Evolutionary conservation across 1,140 invertebrate genomes (phyloP).

Genomic region (Dreissena polymorpha): DNA sequence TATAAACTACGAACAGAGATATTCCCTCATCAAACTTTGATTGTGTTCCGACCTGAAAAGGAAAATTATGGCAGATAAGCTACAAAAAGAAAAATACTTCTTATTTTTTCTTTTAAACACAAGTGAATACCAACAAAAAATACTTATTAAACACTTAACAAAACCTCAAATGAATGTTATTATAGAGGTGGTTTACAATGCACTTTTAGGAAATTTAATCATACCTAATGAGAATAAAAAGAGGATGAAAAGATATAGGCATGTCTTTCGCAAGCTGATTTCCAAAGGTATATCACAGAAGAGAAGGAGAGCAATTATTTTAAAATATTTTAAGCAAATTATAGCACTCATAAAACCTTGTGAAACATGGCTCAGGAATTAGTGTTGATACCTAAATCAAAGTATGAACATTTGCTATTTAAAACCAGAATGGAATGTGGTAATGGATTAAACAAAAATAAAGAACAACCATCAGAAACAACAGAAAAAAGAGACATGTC

Average conservation of each 20-base stretch:
- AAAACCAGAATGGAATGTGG: conserved; percentile 14
- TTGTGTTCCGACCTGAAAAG: conserved; percentile 33
- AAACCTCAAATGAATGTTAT: conserved; percentile 40
- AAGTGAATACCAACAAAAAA: conserved; percentile 45
- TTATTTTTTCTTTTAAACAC: conserved; percentile 41
- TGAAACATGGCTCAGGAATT: conserved; percentile 48
- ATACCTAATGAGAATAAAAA: conserved; percentile 34
- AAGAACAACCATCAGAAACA: too few species aligned
- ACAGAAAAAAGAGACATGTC: background rate
- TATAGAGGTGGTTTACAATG: conserved; percentile 49
- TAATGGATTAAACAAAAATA: too few species aligned
- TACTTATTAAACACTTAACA: conserved; percentile 25
- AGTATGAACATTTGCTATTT: conserved; percentile 41
- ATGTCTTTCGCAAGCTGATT: conserved; percentile 21
- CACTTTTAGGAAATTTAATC: conserved; percentile 33
- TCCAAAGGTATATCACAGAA: conserved; percentile 29
- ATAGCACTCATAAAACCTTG: too few species aligned
- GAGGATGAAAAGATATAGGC: conserved; percentile 36
- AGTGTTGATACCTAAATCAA: conserved; percentile 31
- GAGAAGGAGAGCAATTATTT: conserved; percentile 17
- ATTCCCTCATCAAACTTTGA: conserved; percentile 24
- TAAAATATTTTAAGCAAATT: too few species aligned
- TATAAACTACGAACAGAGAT: conserved; percentile 39
- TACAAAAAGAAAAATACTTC: conserved; percentile 39
- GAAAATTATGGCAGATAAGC: conserved; percentile 33